These are phyloP conservation scores for Pseudomyrmex cubaensis DNA, from an alignment of 1,140 invertebrate genomes.

Conservation along the genomic window DNA sequence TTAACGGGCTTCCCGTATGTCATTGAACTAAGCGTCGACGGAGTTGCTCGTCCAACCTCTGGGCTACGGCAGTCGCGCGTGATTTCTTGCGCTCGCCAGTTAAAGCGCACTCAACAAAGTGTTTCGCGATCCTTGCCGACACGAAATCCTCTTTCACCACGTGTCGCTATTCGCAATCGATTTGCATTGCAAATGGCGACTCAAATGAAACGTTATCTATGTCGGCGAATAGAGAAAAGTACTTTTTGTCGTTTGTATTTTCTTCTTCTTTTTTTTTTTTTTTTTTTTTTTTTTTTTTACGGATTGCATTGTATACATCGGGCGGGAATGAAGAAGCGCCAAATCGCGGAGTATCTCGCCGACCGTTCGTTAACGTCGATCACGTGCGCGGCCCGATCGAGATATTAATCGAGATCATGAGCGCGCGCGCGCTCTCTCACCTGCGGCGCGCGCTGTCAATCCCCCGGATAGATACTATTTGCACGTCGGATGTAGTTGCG, in stretches of 20 bases:
- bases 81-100: conserved; percentile 38
- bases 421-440: conserved; percentile 4
- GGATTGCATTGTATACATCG: no score
- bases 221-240: conserved; percentile 17
- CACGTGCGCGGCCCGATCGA: neutral
- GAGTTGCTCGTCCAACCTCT: conserved; percentile 12
- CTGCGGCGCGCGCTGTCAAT: conserved; percentile 44
- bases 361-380: conserved; percentile 20
- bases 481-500: conserved; percentile 32
- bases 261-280: neutral
- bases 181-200: conserved; percentile 67
- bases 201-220: conserved; percentile 43
- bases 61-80: conserved; percentile 18
- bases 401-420: conserved; percentile 46
- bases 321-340: neutral
- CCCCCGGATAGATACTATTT: conserved; percentile 12
- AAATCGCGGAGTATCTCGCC: neutral
- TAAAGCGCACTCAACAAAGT: conserved; percentile 15
- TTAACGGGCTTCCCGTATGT: conserved; percentile 76
- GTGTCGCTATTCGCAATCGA: conserved; percentile 4
- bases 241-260: neutral
- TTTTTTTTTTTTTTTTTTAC: no score
- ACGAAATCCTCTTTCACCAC: conserved; percentile 44
- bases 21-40: conserved; percentile 61
- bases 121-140: conserved; percentile 36